Evolutionary conservation across 2,797 vertebrate genomes (phyloP), one percentile per base, ranked within the genome.

Genomic region (Alfaro cultratus): DNA sequence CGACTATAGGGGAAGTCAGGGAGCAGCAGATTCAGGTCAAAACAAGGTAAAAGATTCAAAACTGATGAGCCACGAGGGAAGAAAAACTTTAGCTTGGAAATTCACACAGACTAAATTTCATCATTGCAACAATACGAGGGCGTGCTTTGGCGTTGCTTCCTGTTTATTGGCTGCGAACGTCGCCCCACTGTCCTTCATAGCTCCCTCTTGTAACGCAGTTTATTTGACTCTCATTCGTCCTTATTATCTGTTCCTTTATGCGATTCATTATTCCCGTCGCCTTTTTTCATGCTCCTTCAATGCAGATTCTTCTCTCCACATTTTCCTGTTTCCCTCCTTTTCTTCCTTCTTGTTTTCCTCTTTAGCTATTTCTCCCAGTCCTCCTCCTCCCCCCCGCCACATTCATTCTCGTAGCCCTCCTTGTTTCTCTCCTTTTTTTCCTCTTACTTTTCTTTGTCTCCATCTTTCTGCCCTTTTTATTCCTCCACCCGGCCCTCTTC

Each of bases 221-320:
- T 92, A 89, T 91, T 89, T 89, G 85, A 86, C 90, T 92, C 87
- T 89, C 83, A 89, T 91, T 90, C 78, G 85, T 92, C 89, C 88
- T 91, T 92, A 87, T 93, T 92, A 87, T 91, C 84, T 86, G 74
- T 88, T 87, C 80, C 86, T 92, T 91, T 88, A 92, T 91, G 86
- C 90, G 89, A 88, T 90, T 93, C 87, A 92, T 93, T 92, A 89
- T 91, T 92, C 88, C 85, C 88, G 83, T 83, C 74, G 1, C 81
- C 87, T 82, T 82, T 84, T 85, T 92, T 90, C 82, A 85, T 80
- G 84, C 76, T 87, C 70, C 77, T 88, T 91, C 88, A 85, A 90
- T 91, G 91, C 84, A 88, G 81, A 79, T 85, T 80, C 67, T 79
- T 81, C 80, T 78, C 13, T 5, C 23, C 72, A 83, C 26, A 45